phyloP scores from a whole-genome alignment of 2,113 vertebrate species.

The Rallus limicola region DNA sequence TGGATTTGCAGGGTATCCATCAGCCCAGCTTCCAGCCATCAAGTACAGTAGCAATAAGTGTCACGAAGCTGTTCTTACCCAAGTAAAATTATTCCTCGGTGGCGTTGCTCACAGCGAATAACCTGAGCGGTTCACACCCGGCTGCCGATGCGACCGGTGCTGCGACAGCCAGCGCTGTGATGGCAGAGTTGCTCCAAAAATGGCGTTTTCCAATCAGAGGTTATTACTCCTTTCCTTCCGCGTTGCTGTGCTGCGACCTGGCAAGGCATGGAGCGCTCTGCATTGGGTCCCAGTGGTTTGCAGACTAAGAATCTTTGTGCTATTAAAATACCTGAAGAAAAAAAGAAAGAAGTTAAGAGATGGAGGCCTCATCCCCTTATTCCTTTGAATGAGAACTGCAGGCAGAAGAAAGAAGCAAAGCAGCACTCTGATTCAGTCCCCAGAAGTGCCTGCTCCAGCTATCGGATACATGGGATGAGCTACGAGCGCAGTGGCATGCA shows the following conservation, averaged over 20 bases:
- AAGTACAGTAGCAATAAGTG: conserved; percentile 23
- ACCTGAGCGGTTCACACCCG: accelerated
- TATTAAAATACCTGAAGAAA: not conserved
- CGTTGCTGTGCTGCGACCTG: accelerated
- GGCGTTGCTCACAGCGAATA: not conserved
- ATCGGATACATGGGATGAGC: accelerated
- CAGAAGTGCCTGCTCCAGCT: not conserved
- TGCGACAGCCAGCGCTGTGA: not conserved
- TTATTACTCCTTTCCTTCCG: not conserved
- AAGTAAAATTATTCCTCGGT: conserved; percentile 23
- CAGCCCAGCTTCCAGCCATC: conserved; percentile 26
- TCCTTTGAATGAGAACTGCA: not conserved
- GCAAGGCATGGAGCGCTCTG: not conserved
- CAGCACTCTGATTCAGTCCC: not conserved
- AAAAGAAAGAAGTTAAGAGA: not conserved
- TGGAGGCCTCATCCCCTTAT: not conserved
- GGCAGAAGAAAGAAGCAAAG: not conserved
- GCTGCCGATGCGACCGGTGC: accelerated
- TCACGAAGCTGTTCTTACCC: conserved; percentile 13
- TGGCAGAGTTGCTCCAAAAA: not conserved
- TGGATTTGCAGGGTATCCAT: conserved; percentile 42
- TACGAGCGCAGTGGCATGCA: not conserved
- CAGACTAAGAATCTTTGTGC: not conserved
- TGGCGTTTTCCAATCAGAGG: not conserved
- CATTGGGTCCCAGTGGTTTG: not conserved